These are phyloP conservation scores for Platycnemis pennipes DNA, from an alignment of 2,888 invertebrate genomes.

Conservation along the genomic window DNA sequence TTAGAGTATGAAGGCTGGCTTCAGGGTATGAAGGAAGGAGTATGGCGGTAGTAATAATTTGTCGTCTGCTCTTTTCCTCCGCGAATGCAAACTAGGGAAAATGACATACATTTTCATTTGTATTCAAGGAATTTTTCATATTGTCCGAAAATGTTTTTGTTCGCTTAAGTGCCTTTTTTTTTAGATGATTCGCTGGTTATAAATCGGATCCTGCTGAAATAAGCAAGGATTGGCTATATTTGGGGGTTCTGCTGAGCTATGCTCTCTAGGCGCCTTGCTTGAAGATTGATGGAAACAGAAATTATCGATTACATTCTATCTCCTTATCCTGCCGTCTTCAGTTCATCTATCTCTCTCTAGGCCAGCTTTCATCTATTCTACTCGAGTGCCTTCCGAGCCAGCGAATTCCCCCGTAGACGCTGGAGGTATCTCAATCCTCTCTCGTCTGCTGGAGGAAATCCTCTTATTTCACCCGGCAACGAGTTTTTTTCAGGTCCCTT, in stretches of 20 bases:
- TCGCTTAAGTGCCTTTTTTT: too few species aligned
- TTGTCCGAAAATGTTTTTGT: too few species aligned
- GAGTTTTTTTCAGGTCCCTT: background rate
- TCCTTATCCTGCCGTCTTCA: background rate
- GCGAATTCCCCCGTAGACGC: background rate
- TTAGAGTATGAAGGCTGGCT: too few species aligned
- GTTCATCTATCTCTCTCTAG: background rate
- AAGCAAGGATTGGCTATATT: background rate
- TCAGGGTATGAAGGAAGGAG: too few species aligned
- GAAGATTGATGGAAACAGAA: background rate
- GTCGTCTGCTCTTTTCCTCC: too few species aligned
- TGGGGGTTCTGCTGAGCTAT: background rate
- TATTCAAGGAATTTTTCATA: too few species aligned
- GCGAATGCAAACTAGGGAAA: too few species aligned
- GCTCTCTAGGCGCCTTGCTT: background rate
- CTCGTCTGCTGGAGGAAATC: background rate
- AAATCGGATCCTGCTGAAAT: too few species aligned
- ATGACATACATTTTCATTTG: too few species aligned
- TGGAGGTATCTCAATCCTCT: background rate
- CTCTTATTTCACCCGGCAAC: background rate
- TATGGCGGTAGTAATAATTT: too few species aligned
- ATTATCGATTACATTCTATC: background rate
- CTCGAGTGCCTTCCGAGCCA: background rate
- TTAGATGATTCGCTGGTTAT: too few species aligned
- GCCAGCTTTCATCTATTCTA: background rate